phyloP scores from a whole-genome alignment of 2,113 vertebrate genomes.

The Callospermophilus lateralis region DNA sequence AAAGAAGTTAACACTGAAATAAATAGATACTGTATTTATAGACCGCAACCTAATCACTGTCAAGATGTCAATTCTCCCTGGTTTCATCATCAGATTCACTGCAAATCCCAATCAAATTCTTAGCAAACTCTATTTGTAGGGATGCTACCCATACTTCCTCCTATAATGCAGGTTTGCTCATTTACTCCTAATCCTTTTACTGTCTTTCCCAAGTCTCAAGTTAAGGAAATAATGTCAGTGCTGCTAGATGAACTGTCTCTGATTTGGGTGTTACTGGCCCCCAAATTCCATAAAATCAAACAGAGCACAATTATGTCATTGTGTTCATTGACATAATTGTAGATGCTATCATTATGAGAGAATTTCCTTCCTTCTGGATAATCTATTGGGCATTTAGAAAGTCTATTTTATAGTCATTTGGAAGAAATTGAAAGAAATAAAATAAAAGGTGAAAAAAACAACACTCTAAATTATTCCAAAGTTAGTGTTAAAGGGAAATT shows the following conservation, averaged over 20 bases:
- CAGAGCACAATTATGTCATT: not conserved
- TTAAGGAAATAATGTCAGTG: not conserved
- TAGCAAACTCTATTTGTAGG: rapidly evolving
- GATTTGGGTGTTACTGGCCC: not conserved
- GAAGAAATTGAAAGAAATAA: constrained; percentile 47
- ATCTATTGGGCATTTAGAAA: not conserved
- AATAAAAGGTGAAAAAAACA: not conserved
- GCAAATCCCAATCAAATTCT: not conserved
- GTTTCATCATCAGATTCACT: not conserved
- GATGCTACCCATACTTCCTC: not conserved
- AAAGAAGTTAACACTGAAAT: not conserved
- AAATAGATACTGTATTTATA: not conserved
- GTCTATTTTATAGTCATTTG: not conserved
- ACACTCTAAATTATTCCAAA: not conserved
- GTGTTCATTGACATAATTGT: not conserved
- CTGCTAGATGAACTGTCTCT: not conserved
- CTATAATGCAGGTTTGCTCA: not conserved
- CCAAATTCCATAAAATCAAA: not conserved
- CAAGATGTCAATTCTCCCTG: not conserved
- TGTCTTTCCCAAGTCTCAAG: not conserved
- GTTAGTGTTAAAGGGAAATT: constrained; percentile 38
- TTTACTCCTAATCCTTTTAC: not conserved
- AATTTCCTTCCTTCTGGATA: not conserved
- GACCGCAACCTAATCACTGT: rapidly evolving
- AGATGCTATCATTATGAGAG: not conserved